Evolutionary conservation across 2,113 vertebrate genomes (phyloP).

Genomic region (Coreoperca whiteheadi): DNA sequence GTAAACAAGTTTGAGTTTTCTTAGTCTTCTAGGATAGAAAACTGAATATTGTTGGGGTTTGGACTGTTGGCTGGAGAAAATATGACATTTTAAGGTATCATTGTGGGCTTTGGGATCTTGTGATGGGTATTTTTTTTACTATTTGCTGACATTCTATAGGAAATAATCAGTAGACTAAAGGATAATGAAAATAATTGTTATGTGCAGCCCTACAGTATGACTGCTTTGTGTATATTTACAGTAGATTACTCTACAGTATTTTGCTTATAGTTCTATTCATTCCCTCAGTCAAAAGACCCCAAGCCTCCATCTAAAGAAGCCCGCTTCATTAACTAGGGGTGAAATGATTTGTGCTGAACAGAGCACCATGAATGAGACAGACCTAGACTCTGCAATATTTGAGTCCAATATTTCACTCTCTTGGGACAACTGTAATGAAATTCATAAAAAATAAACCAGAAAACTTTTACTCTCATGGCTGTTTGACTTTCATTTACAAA

Average conservation of each 20-base stretch:
- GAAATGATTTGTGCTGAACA: constrained; percentile 36
- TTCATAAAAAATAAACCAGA: constrained; percentile 17
- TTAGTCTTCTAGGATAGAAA: neutral
- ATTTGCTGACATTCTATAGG: neutral
- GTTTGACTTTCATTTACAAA: constrained; percentile 41
- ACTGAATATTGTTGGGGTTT: neutral
- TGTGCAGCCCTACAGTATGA: neutral
- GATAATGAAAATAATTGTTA: neutral
- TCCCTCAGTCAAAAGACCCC: constrained; percentile 1
- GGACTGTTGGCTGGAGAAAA: neutral
- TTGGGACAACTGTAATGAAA: constrained; percentile 6
- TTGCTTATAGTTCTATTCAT: constrained; percentile 12
- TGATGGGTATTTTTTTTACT: neutral
- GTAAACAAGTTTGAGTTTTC: neutral
- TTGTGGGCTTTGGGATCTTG: neutral
- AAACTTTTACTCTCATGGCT: constrained; percentile 29
- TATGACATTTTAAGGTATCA: neutral
- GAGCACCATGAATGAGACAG: neutral
- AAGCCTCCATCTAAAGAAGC: constrained; percentile 1
- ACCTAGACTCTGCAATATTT: constrained; percentile 12
- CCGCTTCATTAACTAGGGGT: constrained; percentile 25
- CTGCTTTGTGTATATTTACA: constrained; percentile 2
- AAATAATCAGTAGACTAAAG: neutral
- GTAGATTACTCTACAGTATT: constrained; percentile 4
- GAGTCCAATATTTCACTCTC: constrained; percentile 14